Conservation (phyloP, 2,888 invertebrate genomes). For the Abrostola tripartita region DNA sequence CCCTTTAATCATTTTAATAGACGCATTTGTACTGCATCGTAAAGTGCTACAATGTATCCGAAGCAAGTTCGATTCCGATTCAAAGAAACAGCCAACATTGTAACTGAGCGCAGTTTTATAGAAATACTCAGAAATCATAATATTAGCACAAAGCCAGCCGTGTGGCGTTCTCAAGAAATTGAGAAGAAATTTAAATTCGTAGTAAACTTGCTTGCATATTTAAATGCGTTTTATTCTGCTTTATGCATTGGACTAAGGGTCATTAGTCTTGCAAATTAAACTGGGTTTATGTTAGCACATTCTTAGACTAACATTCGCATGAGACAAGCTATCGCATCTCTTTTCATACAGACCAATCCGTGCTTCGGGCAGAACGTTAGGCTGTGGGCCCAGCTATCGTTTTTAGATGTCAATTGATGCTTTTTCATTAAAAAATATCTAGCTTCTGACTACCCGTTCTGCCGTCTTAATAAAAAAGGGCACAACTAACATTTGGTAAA, state of each 20-base stretch:
- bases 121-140: conserved; percentile 52
- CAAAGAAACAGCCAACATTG: conserved; percentile 45
- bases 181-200: conserved; percentile 36
- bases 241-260: neutral
- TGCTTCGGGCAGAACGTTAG: too few relatives aligned
- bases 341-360: too few relatives aligned
- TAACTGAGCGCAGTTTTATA: conserved; percentile 35
- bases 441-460: too few relatives aligned
- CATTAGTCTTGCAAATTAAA: too few relatives aligned
- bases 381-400: too few relatives aligned
- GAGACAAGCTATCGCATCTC: too few relatives aligned
- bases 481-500: too few relatives aligned
- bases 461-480: too few relatives aligned
- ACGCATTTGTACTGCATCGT: conserved; percentile 38
- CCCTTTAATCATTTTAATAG: conserved; percentile 9
- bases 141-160: conserved; percentile 38
- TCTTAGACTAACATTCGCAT: too few relatives aligned
- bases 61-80: conserved; percentile 21
- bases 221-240: conserved; percentile 1
- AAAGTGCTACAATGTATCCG: conserved; percentile 41
- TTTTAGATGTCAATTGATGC: too few relatives aligned
- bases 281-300: too few relatives aligned
- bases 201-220: conserved; percentile 27
- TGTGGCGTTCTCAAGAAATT: conserved; percentile 43
- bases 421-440: too few relatives aligned